Base-by-base conservation (phyloP, 2,113 vertebrate species). In the Xiphias gladius region DNA sequence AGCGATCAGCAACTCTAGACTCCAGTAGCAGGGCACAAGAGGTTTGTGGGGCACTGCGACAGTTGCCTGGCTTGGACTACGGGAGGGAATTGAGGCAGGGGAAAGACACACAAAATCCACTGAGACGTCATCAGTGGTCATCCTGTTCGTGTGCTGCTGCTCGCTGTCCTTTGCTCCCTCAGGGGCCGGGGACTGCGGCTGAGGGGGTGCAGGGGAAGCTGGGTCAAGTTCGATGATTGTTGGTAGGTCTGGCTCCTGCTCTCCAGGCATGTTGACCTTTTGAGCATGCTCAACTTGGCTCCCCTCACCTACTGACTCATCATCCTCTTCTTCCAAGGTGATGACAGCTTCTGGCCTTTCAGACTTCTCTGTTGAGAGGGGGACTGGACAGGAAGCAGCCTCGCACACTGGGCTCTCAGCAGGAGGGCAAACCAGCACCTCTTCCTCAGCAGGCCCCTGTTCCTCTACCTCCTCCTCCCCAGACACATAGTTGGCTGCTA, bases 1-100 rank as follows among this genome's bases (percentile, higher is more conserved):
- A 0, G 97, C 97, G 26, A 99, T 97, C 78, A 99, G 93, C 5
- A 96, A 95, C 65, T 99, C 97, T 92, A 99, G 94, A 79, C 97
- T 97, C 95, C 95, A 96, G 0, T 94, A 95, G 82, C 94, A 95
- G 57, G 94, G 91, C 79, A 92, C 92, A 7, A 86, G 67, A 58
- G 90, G 80, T 86, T 93, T 94, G 26, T 76, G 82, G 78, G 90
- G 64, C 48, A 63, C 54, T 11, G 77, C 19, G 22, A 76, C 41
- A 24, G 78, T 20, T 39, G 75, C 50, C 59, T 85, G 78, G 48
- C 41, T 82, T 5, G 62, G 76, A 79, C 79, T 80, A 7, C 68
- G 54, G 66, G 71, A 63, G 17, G 85, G 86, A 48, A 41, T 32
- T 32, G 79, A 79, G 61, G 79, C 72, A 0, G 90, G 87, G 54